phyloP scores from a whole-genome alignment of 2,113 vertebrate species.

The Neolamprologus variostigma region DNA sequence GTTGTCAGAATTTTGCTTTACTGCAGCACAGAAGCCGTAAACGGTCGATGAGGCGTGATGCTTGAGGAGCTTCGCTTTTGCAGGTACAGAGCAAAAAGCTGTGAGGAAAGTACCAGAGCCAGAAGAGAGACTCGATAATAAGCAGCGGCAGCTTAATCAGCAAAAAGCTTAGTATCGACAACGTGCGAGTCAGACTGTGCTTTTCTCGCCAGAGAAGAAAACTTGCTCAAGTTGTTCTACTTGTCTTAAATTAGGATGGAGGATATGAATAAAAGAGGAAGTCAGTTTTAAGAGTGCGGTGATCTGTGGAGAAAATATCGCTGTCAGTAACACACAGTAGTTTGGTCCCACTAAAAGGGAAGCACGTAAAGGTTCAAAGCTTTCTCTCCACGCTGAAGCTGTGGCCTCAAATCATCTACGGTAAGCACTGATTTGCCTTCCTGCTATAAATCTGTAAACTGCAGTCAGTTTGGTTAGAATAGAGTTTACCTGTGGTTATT shows the following conservation, averaged over 20 bases:
- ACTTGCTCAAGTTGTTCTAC: neutral
- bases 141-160: slow-evolving; percentile 26
- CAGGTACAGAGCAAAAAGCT: neutral
- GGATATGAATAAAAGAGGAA: neutral
- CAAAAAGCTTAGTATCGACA: neutral
- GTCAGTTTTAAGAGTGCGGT: neutral
- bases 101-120: neutral
- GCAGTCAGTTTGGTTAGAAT: neutral
- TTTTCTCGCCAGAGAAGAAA: neutral
- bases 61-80: neutral
- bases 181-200: neutral
- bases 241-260: neutral
- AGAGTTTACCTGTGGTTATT: neutral
- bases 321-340: slow-evolving; percentile 34
- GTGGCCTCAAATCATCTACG: neutral
- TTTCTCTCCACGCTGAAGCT: neutral
- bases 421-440: neutral
- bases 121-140: slow-evolving; percentile 14
- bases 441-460: neutral
- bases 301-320: slow-evolving; percentile 1
- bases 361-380: slow-evolving; percentile 1
- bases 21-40: slow-evolving; percentile 29
- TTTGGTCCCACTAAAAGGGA: slow-evolving; percentile 46
- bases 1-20: neutral
- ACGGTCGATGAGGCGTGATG: neutral